Conservation (phyloP, 2,797 vertebrate species). For the Crenichthys baileyi region DNA sequence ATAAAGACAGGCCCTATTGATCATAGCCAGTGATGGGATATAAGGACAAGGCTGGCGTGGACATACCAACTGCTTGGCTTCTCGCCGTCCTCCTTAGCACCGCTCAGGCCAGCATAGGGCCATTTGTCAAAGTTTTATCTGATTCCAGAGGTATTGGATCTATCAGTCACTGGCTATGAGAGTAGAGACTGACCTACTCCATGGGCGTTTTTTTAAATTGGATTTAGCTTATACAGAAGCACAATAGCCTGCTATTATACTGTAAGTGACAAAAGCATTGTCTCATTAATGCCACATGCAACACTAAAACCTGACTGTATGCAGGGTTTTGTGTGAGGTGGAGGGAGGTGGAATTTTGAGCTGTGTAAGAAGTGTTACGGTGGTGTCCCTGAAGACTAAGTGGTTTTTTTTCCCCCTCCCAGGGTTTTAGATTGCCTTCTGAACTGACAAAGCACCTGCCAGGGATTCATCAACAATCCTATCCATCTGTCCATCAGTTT, state of each 20-base stretch:
- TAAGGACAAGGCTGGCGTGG: conserved; percentile 81
- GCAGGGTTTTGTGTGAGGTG: conserved; percentile 8
- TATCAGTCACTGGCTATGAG: conserved; percentile 93
- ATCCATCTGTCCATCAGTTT: conserved; percentile 87
- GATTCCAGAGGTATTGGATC: conserved; percentile 94
- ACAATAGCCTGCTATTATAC: conserved; percentile 59
- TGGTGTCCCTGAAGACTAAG: conserved; percentile 78
- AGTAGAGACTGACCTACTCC: conserved; percentile 86
- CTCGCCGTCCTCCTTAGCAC: conserved; percentile 71
- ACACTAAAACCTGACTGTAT: conserved; percentile 72
- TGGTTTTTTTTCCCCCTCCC: conserved; percentile 77
- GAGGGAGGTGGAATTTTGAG: conserved; percentile 62
- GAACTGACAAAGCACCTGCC: conserved; percentile 89
- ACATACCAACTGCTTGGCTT: conserved; percentile 59
- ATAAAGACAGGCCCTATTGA: conserved; percentile 83
- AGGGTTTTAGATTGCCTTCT: conserved; percentile 83
- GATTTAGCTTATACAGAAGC: conserved; percentile 76
- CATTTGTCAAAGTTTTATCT: conserved; percentile 99
- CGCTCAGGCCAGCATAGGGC: conserved; percentile 74
- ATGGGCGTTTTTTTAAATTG: conserved; percentile 84
- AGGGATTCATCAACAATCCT: conserved; percentile 82
- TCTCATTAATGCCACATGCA: conserved; percentile 65
- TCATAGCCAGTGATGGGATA: conserved; percentile 90
- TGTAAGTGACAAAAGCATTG: conserved; percentile 57
- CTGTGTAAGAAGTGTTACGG: conserved; percentile 65